These are phyloP conservation scores for Hesperia comma DNA, from an alignment of 2,888 invertebrate species.

Conservation along the genomic window DNA sequence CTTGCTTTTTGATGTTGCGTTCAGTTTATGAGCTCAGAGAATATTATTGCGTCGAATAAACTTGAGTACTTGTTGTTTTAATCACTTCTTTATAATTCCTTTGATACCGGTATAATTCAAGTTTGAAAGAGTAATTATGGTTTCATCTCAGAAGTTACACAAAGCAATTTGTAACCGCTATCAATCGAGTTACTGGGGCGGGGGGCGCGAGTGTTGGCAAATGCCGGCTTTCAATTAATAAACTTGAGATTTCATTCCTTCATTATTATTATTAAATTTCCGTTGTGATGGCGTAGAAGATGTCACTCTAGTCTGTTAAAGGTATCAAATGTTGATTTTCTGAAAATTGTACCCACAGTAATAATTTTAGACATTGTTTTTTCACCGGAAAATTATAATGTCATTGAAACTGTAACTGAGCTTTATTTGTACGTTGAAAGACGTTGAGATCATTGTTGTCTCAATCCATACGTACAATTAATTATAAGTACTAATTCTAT, in stretches of 20 bases:
- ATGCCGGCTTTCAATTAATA: not conserved
- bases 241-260: slow-evolving; percentile 4
- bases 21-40: no score
- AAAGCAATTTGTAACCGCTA: slow-evolving; percentile 18
- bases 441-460: no score
- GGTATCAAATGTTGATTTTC: no score
- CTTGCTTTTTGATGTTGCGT: no score
- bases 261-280: not conserved
- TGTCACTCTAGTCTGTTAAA: not conserved
- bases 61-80: not conserved
- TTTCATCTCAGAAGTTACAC: not conserved
- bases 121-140: slow-evolving; percentile 22
- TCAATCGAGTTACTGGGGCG: slow-evolving; percentile 15
- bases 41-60: not conserved
- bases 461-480: no score
- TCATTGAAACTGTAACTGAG: no score
- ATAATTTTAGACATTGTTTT: no score
- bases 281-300: not conserved
- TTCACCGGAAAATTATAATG: no score
- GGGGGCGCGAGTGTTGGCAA: not conserved
- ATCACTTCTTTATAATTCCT: slow-evolving; percentile 5
- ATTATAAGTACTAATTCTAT: no score
- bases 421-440: no score
- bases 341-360: no score
- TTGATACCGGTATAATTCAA: slow-evolving; percentile 15